These are phyloP conservation scores for Tetramorium simillimum DNA, from an alignment of 1,140 invertebrate genomes.

Conservation along the genomic window DNA sequence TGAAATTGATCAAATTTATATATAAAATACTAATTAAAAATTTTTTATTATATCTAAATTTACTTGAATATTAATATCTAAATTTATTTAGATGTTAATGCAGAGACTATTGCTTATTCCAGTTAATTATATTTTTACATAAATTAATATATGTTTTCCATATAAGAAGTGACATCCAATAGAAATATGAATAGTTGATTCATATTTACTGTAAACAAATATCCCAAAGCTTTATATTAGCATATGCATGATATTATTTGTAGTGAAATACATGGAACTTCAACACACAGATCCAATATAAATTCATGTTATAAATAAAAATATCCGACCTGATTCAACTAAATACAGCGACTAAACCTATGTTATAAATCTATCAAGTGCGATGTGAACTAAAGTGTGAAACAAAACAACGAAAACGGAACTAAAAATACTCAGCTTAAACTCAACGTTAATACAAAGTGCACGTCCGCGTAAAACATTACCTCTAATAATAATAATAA, in stretches of 20 bases:
- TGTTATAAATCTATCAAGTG: background rate
- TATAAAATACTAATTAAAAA: background rate
- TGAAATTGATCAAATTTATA: background rate
- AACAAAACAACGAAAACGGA: background rate
- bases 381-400: slow-evolving; percentile 16
- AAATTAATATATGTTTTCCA: slow-evolving; percentile 21
- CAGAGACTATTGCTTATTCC: slow-evolving; percentile 55
- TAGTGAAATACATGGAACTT: slow-evolving; percentile 35
- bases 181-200: slow-evolving; percentile 36
- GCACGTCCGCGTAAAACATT: slow-evolving; percentile 31
- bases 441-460: slow-evolving; percentile 37
- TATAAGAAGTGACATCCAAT: background rate
- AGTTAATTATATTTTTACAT: background rate
- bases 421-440: background rate
- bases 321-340: background rate
- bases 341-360: slow-evolving; percentile 4
- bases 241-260: slow-evolving; percentile 49
- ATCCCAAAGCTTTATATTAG: slow-evolving; percentile 26
- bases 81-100: background rate
- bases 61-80: background rate
- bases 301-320: slow-evolving; percentile 29
- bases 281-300: slow-evolving; percentile 36
- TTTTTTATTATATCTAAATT: background rate
- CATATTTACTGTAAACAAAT: background rate
- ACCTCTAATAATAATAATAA: background rate